phyloP scores from a whole-genome alignment of 2,888 invertebrate genomes.

The Pseudococcus jackbeardsleyi region DNA sequence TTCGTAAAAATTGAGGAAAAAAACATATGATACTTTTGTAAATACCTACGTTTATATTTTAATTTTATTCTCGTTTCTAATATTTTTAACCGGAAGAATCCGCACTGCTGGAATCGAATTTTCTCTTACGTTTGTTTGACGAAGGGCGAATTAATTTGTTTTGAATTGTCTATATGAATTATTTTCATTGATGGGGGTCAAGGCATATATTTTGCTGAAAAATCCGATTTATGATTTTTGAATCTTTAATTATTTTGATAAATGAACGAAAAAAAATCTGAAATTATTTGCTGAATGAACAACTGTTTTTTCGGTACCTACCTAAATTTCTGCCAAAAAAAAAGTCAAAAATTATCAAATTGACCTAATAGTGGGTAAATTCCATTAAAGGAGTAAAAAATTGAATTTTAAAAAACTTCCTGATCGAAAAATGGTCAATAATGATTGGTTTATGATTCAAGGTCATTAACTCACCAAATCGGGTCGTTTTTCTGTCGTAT shows the following conservation, averaged over 20 bases:
- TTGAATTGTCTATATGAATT: neutral
- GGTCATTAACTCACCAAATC: neutral
- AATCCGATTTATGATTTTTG: too few relatives aligned
- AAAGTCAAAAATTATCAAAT: too few relatives aligned
- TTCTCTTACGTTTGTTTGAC: neutral
- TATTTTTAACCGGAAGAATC: constrained; percentile 14
- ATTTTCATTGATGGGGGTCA: too few relatives aligned
- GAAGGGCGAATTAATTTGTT: neutral
- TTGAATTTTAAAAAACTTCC: too few relatives aligned
- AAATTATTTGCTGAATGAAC: too few relatives aligned
- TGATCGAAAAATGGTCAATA: neutral
- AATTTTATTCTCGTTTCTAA: constrained; percentile 27
- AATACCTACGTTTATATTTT: constrained; percentile 26
- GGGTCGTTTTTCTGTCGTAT: neutral
- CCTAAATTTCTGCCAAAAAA: too few relatives aligned
- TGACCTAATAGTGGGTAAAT: too few relatives aligned
- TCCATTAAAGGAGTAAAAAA: too few relatives aligned
- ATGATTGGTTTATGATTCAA: neutral
- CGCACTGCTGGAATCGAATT: neutral
- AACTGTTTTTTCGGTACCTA: too few relatives aligned
- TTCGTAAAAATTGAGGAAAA: constrained; percentile 15
- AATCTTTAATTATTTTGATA: too few relatives aligned
- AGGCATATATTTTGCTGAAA: too few relatives aligned
- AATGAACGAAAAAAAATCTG: too few relatives aligned
- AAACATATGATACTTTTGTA: constrained; percentile 27